Evolutionary conservation across 2,113 vertebrate species (phyloP).

Genomic region (Tiliqua scincoides): DNA sequence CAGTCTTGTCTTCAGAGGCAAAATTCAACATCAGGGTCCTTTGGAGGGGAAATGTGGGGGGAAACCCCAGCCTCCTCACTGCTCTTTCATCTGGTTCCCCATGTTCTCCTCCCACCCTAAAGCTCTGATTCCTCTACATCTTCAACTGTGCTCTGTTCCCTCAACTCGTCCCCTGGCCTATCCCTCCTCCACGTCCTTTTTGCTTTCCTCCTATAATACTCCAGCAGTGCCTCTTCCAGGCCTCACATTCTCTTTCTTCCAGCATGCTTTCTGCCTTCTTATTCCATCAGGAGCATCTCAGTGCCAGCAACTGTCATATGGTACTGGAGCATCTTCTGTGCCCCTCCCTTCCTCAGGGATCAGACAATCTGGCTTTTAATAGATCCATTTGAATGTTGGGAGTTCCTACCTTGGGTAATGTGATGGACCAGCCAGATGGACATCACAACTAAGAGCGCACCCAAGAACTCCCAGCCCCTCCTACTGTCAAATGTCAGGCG

Average conservation of each 20-base stretch:
- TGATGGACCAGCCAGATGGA: not conserved
- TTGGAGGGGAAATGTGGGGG: not conserved
- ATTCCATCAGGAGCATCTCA: not conserved
- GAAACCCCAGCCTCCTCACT: not conserved
- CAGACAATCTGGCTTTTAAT: not conserved
- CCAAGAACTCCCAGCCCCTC: not conserved
- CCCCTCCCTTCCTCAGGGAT: not conserved
- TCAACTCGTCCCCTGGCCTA: not conserved
- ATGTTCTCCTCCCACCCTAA: not conserved
- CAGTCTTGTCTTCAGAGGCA: conserved; percentile 34
- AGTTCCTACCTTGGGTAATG: not conserved
- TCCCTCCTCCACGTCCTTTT: not conserved
- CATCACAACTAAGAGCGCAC: not conserved
- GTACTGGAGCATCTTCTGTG: too few species aligned
- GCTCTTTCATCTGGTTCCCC: not conserved
- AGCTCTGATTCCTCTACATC: not conserved
- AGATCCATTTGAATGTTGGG: not conserved
- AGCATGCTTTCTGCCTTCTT: not conserved
- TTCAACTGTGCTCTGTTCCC: not conserved
- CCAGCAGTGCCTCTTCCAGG: not conserved
- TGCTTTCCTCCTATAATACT: not conserved
- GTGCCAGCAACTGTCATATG: not conserved
- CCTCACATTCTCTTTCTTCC: not conserved
- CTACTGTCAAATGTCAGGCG: not conserved
- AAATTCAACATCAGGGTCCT: conserved; percentile 13